Evolutionary conservation across 2,797 vertebrate genomes (phyloP), one percentile per base, ranked within the genome.

Genomic region (Sebastiscus tertius): DNA sequence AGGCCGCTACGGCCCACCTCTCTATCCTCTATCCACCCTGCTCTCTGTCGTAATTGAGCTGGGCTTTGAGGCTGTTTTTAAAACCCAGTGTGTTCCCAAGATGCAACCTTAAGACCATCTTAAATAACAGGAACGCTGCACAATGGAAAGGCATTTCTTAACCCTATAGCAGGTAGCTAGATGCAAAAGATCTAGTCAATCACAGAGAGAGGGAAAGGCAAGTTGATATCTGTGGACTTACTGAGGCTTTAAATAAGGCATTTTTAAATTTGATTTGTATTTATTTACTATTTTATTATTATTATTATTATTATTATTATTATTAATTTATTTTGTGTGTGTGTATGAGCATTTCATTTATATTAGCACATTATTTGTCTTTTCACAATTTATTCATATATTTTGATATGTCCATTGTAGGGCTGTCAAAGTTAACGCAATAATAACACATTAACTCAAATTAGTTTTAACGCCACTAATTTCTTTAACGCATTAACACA

Each of bases 11-110:
- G 69, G 94, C 94, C 96, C 95, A 93, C 95, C 95, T 83, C 84
- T 85, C 84, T 49, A 80, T 88, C 83, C 88, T 83, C 46, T 49
- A 49, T 49, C 81, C 59, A 72, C 64, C 95, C 94, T 93, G 94
- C 94, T 95, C 96, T 95, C 94, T 90, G 91, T 94, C 94, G 94
- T 97, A 97, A 97, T 96, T 97, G 97, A 97, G 95, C 91, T 84
- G 94, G 92, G 95, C 94, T 96, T 96, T 96, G 95, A 96, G 96
- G 95, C 96, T 96, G 96, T 95, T 96, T 95, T 95, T 93, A 93
- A 96, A 89, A 59, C 83, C 94, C 93, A 90, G 94, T 95, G 90
- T 92, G 95, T 95, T 97, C 96, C 85, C 92, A 86, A 74, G 89
- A 88, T 72, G 54, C 74, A 77, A 87, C 83, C 87, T 90, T 86